These are phyloP conservation scores for Rutilus rutilus DNA, from an alignment of 2,113 vertebrate species.

Conservation along the genomic window DNA sequence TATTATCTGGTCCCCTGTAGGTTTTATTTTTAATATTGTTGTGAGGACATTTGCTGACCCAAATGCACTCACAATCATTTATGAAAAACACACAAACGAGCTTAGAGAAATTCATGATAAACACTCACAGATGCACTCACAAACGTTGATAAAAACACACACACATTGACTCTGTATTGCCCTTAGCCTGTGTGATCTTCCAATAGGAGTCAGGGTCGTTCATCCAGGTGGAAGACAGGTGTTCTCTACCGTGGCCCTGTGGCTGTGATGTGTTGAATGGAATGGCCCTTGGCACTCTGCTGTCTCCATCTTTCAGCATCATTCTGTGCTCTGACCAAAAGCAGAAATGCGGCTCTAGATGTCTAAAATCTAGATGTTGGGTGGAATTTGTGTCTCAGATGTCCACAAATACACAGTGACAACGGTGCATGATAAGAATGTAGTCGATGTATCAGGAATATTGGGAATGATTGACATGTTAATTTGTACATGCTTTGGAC, in stretches of 20 bases:
- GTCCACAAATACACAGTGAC: background rate
- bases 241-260: background rate
- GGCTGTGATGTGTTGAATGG: background rate
- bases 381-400: background rate
- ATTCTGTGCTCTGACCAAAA: slow-evolving; percentile 22
- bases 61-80: background rate
- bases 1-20: background rate
- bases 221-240: slow-evolving; percentile 10
- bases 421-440: background rate
- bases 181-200: slow-evolving; percentile 10
- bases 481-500: too few relatives aligned
- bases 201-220: background rate
- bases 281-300: background rate
- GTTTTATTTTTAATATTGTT: background rate
- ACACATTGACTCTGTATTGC: background rate
- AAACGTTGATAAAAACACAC: background rate
- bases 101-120: background rate
- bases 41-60: background rate
- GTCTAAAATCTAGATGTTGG: background rate
- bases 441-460: background rate
- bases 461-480: background rate
- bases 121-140: background rate
- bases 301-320: slow-evolving; percentile 22
- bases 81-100: background rate
- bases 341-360: slow-evolving; percentile 42